Conservation (phyloP, 2,113 vertebrate species). For the Cyprinus carpio region DNA sequence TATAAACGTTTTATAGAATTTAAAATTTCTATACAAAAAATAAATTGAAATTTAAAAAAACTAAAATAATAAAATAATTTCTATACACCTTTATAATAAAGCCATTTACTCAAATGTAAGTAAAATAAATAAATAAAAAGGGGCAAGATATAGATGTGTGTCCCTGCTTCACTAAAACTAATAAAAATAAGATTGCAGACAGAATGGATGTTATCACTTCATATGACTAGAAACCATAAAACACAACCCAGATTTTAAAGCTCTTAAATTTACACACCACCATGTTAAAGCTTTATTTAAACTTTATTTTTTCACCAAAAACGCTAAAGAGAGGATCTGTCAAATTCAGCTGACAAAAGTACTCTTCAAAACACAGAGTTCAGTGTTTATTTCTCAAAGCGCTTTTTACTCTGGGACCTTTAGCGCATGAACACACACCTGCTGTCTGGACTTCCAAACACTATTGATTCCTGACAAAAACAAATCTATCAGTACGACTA, state of each 20-base stretch:
- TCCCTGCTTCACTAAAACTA: neutral
- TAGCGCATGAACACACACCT: conserved; percentile 1
- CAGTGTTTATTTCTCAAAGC: neutral
- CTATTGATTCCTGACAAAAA: neutral
- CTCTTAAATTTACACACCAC: neutral
- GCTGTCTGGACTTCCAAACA: neutral
- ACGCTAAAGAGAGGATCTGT: too few relatives aligned
- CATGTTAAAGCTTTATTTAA: neutral
- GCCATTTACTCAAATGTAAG: too few relatives aligned
- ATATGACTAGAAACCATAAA: neutral
- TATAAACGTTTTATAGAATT: too few relatives aligned
- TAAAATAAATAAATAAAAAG: too few relatives aligned
- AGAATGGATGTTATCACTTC: neutral
- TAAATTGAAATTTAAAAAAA: too few relatives aligned
- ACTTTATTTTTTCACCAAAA: too few relatives aligned
- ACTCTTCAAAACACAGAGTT: too few relatives aligned
- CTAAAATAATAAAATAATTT: too few relatives aligned
- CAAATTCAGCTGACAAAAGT: too few relatives aligned
- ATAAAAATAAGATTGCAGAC: neutral
- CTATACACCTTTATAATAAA: neutral
- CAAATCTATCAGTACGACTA: neutral
- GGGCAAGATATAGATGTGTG: neutral
- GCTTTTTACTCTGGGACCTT: neutral
- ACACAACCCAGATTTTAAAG: neutral
- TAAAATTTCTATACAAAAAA: too few relatives aligned